Evolutionary conservation across 2,797 vertebrate species (phyloP).

Genomic region (Micropoecilia bifurca): DNA sequence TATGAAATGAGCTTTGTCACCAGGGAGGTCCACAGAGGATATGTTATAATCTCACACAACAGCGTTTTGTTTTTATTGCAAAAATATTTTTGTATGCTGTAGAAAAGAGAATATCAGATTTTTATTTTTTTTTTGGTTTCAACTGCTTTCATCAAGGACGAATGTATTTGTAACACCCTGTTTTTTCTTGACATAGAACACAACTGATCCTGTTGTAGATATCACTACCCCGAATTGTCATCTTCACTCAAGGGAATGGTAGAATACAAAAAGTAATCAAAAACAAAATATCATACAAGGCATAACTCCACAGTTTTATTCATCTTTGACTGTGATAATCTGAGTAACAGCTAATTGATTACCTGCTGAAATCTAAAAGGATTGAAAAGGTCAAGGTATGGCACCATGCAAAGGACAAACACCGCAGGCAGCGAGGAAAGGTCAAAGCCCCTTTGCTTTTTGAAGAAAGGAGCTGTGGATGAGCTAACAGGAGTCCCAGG

Average conservation of each 20-base stretch:
- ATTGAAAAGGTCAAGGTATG: constrained; percentile 82
- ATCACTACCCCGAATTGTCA: constrained; percentile 33
- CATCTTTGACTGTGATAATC: constrained; percentile 79
- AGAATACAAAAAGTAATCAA: constrained; percentile 66
- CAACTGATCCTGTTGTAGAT: constrained; percentile 29
- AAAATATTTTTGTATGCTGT: constrained; percentile 10
- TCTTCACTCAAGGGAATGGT: constrained; percentile 23
- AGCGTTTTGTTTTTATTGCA: constrained; percentile 3
- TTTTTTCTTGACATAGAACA: constrained; percentile 21
- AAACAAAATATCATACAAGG: constrained; percentile 69
- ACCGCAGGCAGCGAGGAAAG: constrained; percentile 74
- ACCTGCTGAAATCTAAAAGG: constrained; percentile 79
- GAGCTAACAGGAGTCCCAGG: constrained; percentile 73
- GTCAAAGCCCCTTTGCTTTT: constrained; percentile 73
- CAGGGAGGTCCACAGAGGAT: constrained; percentile 44
- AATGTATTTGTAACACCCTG: constrained; percentile 35
- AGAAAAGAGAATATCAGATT: constrained; percentile 20
- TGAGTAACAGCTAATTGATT: constrained; percentile 83
- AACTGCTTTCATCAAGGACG: constrained; percentile 67
- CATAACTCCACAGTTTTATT: constrained; percentile 41
- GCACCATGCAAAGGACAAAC: constrained; percentile 80
- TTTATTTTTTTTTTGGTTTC: constrained; percentile 17
- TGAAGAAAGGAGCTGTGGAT: constrained; percentile 69
- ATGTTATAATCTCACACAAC: constrained; percentile 36
- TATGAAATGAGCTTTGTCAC: constrained; percentile 68